These are phyloP conservation scores for Chunga burmeisteri DNA, from an alignment of 2,113 vertebrate genomes.

Conservation along the genomic window DNA sequence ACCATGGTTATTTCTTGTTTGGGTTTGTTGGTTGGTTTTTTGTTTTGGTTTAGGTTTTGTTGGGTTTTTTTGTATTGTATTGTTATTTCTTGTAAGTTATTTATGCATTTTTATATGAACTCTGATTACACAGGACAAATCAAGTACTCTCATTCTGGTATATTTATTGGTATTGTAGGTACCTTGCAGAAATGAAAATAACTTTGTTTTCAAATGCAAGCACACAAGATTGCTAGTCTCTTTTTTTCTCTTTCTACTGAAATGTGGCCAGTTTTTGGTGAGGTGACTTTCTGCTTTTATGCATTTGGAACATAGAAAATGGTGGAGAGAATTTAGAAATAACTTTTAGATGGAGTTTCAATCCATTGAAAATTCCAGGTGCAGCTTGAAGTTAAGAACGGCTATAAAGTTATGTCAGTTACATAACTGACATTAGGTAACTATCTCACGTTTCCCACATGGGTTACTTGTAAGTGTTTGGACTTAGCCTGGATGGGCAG, in stretches of 20 bases:
- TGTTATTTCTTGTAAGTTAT: not conserved
- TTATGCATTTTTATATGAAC: not conserved
- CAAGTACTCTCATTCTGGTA: not conserved
- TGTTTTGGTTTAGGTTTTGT: no score
- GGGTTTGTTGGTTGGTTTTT: not conserved
- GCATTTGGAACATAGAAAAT: not conserved
- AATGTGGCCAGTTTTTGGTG: not conserved
- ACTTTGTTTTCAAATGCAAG: not conserved
- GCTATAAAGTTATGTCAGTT: not conserved
- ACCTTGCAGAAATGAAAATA: not conserved
- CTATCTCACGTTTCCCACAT: rapidly evolving
- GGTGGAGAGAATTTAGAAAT: not conserved
- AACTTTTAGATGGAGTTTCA: not conserved
- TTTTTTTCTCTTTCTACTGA: not conserved
- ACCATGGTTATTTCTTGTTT: not conserved
- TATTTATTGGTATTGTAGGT: not conserved
- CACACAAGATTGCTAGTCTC: not conserved
- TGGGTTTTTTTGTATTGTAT: not conserved
- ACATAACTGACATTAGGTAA: no score
- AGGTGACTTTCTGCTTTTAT: not conserved
- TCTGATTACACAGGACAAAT: not conserved
- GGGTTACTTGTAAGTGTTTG: not conserved
- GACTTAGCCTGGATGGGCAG: not conserved
- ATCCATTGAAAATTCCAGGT: not conserved
- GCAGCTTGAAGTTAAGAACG: not conserved